phyloP scores from a whole-genome alignment of 1,140 invertebrate species.

The Drosophila dunni region DNA sequence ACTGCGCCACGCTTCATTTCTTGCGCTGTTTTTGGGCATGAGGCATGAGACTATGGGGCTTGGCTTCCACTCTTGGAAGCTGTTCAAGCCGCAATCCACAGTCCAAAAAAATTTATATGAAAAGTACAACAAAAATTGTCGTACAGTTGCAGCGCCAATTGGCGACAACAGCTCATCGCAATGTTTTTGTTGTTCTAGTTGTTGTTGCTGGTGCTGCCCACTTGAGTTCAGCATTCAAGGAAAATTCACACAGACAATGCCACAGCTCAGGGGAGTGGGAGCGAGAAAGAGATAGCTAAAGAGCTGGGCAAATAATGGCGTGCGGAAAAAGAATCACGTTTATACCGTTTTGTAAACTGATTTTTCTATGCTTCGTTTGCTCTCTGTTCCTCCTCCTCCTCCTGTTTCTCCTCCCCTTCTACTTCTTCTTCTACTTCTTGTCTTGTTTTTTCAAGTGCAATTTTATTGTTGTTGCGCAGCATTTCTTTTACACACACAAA shows the following conservation, averaged over 20 bases:
- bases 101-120: not conserved
- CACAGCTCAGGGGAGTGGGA: not conserved
- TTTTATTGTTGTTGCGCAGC: constrained; percentile 52
- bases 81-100: not conserved
- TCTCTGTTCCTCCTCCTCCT: not conserved
- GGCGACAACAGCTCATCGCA: constrained; percentile 33
- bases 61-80: constrained; percentile 34
- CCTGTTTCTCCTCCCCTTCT: constrained; percentile 2
- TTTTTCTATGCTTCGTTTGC: constrained; percentile 54
- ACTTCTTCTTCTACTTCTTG: constrained; percentile 16
- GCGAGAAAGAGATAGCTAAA: not conserved
- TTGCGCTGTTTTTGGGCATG: constrained; percentile 32
- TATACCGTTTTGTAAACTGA: constrained; percentile 80
- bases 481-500: constrained; percentile 51
- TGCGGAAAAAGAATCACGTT: constrained; percentile 75
- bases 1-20: constrained; percentile 68
- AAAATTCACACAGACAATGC: constrained; percentile 58
- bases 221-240: constrained; percentile 8
- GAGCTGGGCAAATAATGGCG: constrained; percentile 43
- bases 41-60: constrained; percentile 21
- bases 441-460: constrained; percentile 73
- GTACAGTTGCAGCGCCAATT: constrained; percentile 74
- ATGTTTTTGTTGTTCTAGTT: constrained; percentile 31
- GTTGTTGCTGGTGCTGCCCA: constrained; percentile 46
- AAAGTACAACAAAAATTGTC: constrained; percentile 20